phyloP scores from a whole-genome alignment of 2,888 invertebrate species.

The Griposia aprilina region DNA sequence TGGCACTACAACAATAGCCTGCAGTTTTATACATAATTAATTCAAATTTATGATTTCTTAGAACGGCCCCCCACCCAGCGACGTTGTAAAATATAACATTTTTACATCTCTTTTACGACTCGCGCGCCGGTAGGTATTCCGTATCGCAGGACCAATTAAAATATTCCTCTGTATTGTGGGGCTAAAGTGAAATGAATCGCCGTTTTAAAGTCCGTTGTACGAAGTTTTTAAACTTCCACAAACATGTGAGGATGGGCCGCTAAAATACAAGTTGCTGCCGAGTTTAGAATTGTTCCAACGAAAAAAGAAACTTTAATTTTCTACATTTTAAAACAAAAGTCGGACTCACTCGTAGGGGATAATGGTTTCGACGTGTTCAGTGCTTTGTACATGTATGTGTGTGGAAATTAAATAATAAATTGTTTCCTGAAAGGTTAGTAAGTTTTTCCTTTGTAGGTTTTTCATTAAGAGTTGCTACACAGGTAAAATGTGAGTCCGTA shows the following conservation, averaged over 20 bases:
- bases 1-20: slow-evolving; percentile 61
- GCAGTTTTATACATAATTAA: slow-evolving; percentile 59
- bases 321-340: slow-evolving; percentile 89
- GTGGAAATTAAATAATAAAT: slow-evolving; percentile 59
- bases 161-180: slow-evolving; percentile 80
- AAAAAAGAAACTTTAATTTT: slow-evolving; percentile 89
- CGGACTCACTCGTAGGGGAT: slow-evolving; percentile 79
- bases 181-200: slow-evolving; percentile 81
- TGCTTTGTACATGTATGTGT: slow-evolving; percentile 63
- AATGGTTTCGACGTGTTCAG: slow-evolving; percentile 85
- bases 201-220: slow-evolving; percentile 80
- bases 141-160: slow-evolving; percentile 82
- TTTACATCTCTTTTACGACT: slow-evolving; percentile 71
- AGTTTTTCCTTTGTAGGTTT: slow-evolving; percentile 9
- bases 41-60: slow-evolving; percentile 68
- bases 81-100: slow-evolving; percentile 70
- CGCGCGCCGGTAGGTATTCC: slow-evolving; percentile 68
- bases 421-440: slow-evolving; percentile 25
- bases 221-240: slow-evolving; percentile 88
- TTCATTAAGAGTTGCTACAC: slow-evolving; percentile 9
- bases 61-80: slow-evolving; percentile 61
- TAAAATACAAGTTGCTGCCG: slow-evolving; percentile 89
- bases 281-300: slow-evolving; percentile 88
- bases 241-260: slow-evolving; percentile 87
- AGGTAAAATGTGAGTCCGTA: neutral